Evolutionary conservation across 2,888 invertebrate species (phyloP), one percentile per base, ranked within the genome.

Genomic region (Polydrusus pterygomalis): DNA sequence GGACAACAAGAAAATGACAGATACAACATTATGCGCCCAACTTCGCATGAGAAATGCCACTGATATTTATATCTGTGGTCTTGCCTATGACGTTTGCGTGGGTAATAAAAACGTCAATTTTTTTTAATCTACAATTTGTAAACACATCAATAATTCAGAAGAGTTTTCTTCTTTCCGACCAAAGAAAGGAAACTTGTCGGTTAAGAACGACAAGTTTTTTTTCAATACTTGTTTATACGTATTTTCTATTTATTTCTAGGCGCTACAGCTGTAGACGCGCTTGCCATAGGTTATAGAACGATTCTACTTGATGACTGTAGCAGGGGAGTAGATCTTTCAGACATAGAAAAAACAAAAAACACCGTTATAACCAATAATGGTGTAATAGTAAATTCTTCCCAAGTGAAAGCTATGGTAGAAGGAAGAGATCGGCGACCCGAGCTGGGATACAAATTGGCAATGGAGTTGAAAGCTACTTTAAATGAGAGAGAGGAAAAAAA

Each of bases 1-100:
- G 96, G 98, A 99, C 89, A 99, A 99, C 89, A 95, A 96, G 88
- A 96, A 96, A 87, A 89, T 95, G 77, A 94, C 95, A 0, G 94
- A 96, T 86, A 98, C 98, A 6, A 93, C 94, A 11, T 90, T 98
- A 56, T 93, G 94, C 84, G 91, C 92, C 9, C 94, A 96, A 85
- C 90, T 98, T 74, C 92, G 94, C 75, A 89, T 92, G 87, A 92
- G 93, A 83, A 93, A 93, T 72, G 94, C 96, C 64, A 96, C 97
- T 5, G 97, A 98, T 86, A 95, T 98, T 80, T 97, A 96, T 87
- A 94, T 97, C 49, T 97, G 97, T 85, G 98, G 98, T 0, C 89
- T 98, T 77, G 98, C 98, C 0, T 97, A 96, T 84, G 98, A 98
- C 87, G 95, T 97, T 58, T 98, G 98, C 87, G 98, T 98, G 7